A percentile compares a stretch with the other conserved stretches of the same genome.
These are phyloP conservation scores for Amblyopsis hoosieri DNA, from an alignment of 2,797 vertebrate species.

Conservation along the genomic window DNA sequence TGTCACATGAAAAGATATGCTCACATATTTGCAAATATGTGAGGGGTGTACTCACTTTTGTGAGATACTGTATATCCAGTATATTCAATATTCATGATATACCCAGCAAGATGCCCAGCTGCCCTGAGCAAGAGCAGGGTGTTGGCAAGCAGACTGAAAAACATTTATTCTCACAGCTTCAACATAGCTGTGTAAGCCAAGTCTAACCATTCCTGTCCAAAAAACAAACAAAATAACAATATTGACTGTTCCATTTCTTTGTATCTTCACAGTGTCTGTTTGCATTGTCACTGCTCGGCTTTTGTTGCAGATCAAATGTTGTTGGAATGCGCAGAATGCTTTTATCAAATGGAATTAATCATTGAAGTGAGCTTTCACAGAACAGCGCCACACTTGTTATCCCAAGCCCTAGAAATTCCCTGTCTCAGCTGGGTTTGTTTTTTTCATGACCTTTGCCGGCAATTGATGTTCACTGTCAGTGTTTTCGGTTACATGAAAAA, in stretches of 20 bases:
- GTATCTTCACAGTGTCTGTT: constrained; percentile 4
- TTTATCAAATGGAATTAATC: constrained; percentile 26
- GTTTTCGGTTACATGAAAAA: constrained; percentile 26
- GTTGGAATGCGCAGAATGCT: not conserved
- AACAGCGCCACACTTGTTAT: constrained; percentile 31
- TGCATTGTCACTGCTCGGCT: constrained; percentile 18
- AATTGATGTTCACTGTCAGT: constrained; percentile 30
- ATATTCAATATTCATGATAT: no score
- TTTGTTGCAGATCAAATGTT: constrained; percentile 37
- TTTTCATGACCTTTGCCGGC: constrained; percentile 28
- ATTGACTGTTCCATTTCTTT: not conserved
- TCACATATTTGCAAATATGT: no score
- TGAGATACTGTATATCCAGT: no score
- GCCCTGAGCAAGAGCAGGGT: no score
- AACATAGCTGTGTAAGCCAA: constrained; percentile 20
- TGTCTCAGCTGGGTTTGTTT: constrained; percentile 30
- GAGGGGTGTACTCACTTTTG: no score
- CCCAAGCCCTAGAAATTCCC: constrained; percentile 28
- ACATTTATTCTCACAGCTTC: not conserved
- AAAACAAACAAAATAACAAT: constrained; percentile 20
- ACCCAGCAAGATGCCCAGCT: no score
- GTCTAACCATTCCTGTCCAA: constrained; percentile 13
- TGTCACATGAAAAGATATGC: no score
- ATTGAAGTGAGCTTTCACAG: constrained; percentile 34
- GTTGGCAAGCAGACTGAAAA: constrained; percentile 1